Evolutionary conservation across 2,797 vertebrate genomes (phyloP).

Genomic region (Rhodeus uyekii): DNA sequence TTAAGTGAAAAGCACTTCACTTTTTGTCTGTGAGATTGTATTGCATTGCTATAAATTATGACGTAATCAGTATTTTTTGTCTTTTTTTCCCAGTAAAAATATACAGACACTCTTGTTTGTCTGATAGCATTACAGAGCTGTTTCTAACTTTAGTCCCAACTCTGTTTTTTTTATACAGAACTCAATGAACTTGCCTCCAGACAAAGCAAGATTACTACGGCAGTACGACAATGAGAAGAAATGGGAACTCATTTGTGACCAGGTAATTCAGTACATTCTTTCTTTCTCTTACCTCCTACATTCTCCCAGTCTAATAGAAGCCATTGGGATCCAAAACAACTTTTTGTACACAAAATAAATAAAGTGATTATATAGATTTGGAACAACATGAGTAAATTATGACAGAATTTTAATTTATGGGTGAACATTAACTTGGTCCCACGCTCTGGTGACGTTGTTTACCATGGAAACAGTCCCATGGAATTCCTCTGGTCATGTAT

Average conservation of each 20-base stretch:
- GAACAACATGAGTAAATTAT: not conserved
- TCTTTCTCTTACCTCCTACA: not conserved
- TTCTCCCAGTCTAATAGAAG: not conserved
- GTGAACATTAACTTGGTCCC: not conserved
- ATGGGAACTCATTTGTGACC: conserved; percentile 98
- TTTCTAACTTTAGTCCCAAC: conserved; percentile 33
- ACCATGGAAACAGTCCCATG: not conserved
- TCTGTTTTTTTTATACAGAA: conserved; percentile 77
- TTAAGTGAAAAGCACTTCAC: not conserved
- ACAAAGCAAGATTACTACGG: conserved; percentile 92
- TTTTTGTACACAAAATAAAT: not conserved
- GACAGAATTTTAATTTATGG: not conserved
- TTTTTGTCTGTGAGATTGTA: not conserved
- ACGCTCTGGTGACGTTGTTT: not conserved
- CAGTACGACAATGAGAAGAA: conserved; percentile 99
- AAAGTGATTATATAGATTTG: not conserved
- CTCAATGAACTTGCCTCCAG: conserved; percentile 97
- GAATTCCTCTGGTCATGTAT: not conserved
- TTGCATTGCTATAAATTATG: not conserved
- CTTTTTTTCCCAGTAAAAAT: conserved; percentile 29
- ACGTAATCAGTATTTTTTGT: not conserved
- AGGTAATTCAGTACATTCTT: conserved; percentile 75
- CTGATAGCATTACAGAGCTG: conserved; percentile 47
- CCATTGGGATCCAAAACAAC: not conserved
- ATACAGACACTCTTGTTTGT: conserved; percentile 14